Base-by-base conservation (phyloP, 2,797 vertebrate genomes). In the Petrocephalus schoutedeni region DNA sequence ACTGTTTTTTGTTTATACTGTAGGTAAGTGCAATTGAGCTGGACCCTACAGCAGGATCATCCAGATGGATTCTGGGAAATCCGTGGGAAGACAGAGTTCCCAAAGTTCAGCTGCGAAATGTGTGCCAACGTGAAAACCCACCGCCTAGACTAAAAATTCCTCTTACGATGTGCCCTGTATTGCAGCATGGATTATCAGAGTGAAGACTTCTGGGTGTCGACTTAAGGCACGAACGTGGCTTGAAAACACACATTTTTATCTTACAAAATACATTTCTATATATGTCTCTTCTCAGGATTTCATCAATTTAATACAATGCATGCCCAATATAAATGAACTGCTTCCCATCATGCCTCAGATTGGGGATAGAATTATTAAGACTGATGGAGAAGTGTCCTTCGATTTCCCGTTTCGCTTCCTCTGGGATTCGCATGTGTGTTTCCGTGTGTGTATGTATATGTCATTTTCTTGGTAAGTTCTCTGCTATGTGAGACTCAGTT, bases 321-420 rank as follows among this genome's bases (percentile, higher is more conserved):
- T 49, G 59, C 53, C 41, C 49, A 3, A 88, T 87, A 88, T 87
- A 57, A 88, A 87, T 89, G 90, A 90, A 88, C 53, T 57, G 19
- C 21, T 57, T 71, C 36, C 23, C 14, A n/a, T 21, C 14, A 32
- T 59, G 51, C 77, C 87, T 58, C 61, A 85, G 59, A 9, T 4
- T 59, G 86, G 88, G 77, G 53, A 51, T 28, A 23, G 85, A 59
- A 61, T 91, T 88, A 90, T 87, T 86, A 89, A 90, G 88, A 92
- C 89, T 77, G 87, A 90, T 91, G 32, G n/a, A 87, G 49, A 7
- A 19, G 8, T 67, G 71, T 64, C 56, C 89, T 57, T 87, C 45
- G 41, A 57, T 41, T 45, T 64, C 28, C 8, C 67, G 49, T 85
- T 23, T 32, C 16, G 59, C 41, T 19, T 89, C 90, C 89, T 85